Conservation (phyloP, 2,797 vertebrate species). For the Chelonia mydas region DNA sequence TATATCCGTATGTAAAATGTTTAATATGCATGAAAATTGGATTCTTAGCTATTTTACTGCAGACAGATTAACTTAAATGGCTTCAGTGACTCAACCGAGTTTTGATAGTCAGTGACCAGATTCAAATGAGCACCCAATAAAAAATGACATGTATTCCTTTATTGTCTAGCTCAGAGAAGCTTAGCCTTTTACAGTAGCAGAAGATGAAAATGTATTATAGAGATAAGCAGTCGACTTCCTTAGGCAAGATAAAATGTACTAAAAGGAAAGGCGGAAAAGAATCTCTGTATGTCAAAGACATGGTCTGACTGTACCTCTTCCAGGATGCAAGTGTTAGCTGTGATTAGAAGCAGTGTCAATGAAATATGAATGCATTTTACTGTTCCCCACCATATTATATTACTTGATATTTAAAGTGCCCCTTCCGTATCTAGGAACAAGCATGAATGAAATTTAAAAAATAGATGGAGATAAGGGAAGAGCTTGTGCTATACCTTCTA, state of each 20-base stretch:
- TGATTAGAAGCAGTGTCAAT: conserved; percentile 47
- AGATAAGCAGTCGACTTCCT: conserved; percentile 62
- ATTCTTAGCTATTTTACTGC: conserved; percentile 49
- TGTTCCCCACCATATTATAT: conserved; percentile 37
- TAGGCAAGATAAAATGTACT: conserved; percentile 58
- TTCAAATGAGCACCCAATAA: conserved; percentile 56
- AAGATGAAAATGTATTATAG: conserved; percentile 61
- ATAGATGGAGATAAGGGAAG: conserved; percentile 36
- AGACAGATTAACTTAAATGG: conserved; percentile 25
- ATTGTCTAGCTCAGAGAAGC: conserved; percentile 48
- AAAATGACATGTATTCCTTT: conserved; percentile 57
- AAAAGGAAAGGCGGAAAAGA: conserved; percentile 38
- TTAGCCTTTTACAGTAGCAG: conserved; percentile 43
- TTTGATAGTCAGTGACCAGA: conserved; percentile 52
- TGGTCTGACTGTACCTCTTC: conserved; percentile 29
- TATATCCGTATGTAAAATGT: conserved; percentile 17
- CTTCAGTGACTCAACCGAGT: conserved; percentile 37
- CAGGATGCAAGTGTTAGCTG: conserved; percentile 45
- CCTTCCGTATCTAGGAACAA: conserved; percentile 42
- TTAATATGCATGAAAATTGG: conserved; percentile 24
- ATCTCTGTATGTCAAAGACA: conserved; percentile 40
- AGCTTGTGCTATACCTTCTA: conserved; percentile 13
- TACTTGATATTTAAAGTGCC: conserved; percentile 51
- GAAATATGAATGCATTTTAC: conserved; percentile 40
- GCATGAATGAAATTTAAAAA: conserved; percentile 60